A percentile compares a stretch with the other conserved stretches of the same genome.
Evolutionary conservation across 2,797 vertebrate genomes (phyloP).

Genomic region (Pogonophryne albipinna): DNA sequence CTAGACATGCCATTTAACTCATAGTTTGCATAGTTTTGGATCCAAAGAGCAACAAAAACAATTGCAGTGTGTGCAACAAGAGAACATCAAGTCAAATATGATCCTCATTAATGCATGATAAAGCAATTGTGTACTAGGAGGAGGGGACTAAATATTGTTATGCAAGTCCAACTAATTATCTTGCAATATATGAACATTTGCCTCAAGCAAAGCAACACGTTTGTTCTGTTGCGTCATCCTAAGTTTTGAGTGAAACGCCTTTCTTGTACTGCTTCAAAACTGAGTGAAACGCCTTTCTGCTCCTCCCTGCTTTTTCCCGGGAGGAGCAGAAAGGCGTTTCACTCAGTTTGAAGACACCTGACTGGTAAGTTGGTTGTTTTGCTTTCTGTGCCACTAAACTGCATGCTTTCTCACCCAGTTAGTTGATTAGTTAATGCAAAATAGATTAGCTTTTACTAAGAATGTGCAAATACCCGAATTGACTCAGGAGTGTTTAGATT

Average conservation of each 20-base stretch:
- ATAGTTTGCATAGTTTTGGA: neutral
- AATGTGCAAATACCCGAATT: neutral
- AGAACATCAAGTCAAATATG: too few species aligned
- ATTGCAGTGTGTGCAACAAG: too few species aligned
- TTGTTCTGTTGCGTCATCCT: neutral
- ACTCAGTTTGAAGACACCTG: neutral
- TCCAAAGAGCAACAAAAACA: neutral
- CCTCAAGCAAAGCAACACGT: too few species aligned
- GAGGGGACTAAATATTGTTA: neutral
- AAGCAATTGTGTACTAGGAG: neutral
- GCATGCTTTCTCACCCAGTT: neutral
- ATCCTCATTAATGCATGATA: too few species aligned
- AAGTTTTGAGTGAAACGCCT: too few species aligned
- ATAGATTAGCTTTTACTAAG: neutral
- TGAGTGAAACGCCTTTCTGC: too few species aligned
- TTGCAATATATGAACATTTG: neutral
- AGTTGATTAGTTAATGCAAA: neutral
- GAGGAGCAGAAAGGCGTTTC: neutral
- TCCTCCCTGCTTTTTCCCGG: too few species aligned
- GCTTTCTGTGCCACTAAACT: neutral
- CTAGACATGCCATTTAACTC: neutral
- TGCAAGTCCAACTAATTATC: neutral
- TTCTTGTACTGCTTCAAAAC: too few species aligned
- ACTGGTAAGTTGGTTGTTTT: neutral
- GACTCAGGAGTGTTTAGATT: too few species aligned